phyloP scores from a whole-genome alignment of 1,140 invertebrate genomes.

The Drosophila eugracilis region DNA sequence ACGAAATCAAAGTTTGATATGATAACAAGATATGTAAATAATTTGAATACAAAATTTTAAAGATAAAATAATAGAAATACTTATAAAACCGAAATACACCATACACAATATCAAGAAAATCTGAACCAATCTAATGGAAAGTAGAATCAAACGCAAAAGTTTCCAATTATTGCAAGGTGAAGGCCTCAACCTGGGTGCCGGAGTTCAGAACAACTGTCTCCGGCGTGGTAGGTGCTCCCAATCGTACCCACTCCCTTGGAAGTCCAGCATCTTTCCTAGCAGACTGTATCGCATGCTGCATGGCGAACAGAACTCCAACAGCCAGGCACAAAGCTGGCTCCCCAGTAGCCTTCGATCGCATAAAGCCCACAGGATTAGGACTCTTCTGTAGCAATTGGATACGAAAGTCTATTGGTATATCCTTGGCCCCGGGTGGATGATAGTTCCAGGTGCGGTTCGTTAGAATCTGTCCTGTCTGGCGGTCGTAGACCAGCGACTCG shows the following conservation, averaged over 20 bases:
- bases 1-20: too few relatives aligned
- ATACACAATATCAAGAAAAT: too few relatives aligned
- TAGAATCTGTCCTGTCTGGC: slow-evolving; percentile 88
- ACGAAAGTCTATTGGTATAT: slow-evolving; percentile 93
- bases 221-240: slow-evolving; percentile 85
- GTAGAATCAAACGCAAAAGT: background rate
- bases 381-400: slow-evolving; percentile 90
- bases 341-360: slow-evolving; percentile 93
- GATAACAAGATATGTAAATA: too few relatives aligned
- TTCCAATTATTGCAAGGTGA: background rate
- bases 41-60: too few relatives aligned
- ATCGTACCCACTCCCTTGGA: slow-evolving; percentile 85
- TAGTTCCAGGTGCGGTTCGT: slow-evolving; percentile 93
- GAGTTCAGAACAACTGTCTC: slow-evolving; percentile 82
- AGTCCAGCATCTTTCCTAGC: slow-evolving; percentile 87
- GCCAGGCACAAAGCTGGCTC: slow-evolving; percentile 92
- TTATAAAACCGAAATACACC: too few relatives aligned
- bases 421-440: slow-evolving; percentile 91
- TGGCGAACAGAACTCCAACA: slow-evolving; percentile 89
- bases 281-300: slow-evolving; percentile 89
- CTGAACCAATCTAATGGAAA: background rate
- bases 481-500: slow-evolving; percentile 89
- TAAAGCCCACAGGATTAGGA: slow-evolving; percentile 88
- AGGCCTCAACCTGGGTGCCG: slow-evolving; percentile 41
- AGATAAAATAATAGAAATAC: too few relatives aligned